A percentile compares a stretch with the other conserved stretches of the same genome.
phyloP scores from a whole-genome alignment of 2,113 vertebrate species.

The Tachysurus fulvidraco region DNA sequence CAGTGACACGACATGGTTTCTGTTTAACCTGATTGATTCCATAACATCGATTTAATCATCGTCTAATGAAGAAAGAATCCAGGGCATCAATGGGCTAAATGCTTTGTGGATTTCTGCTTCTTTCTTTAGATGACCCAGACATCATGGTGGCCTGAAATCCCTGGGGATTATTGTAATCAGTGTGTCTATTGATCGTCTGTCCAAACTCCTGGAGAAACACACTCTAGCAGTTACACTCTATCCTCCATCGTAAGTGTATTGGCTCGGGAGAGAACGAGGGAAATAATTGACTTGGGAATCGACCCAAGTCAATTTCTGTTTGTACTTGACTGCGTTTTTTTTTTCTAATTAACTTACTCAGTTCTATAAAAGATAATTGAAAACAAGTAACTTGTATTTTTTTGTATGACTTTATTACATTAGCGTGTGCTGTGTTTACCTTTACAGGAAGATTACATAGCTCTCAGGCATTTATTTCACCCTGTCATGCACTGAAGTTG shows the following conservation, averaged over 20 bases:
- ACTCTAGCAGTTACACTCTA: not conserved
- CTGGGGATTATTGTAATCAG: slow-evolving; percentile 31
- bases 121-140: not conserved
- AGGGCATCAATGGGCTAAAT: not conserved
- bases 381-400: not conserved
- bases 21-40: not conserved
- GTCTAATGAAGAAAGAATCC: not conserved
- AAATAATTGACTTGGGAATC: slow-evolving; percentile 5
- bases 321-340: not conserved
- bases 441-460: not conserved
- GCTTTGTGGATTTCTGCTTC: not conserved
- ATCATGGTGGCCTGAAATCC: slow-evolving; percentile 8
- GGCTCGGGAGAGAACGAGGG: not conserved
- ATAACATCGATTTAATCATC: not conserved
- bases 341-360: not conserved
- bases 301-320: not conserved
- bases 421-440: not conserved
- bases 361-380: not conserved
- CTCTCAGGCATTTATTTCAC: not conserved
- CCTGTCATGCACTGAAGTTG: not conserved
- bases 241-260: not conserved
- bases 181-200: slow-evolving; percentile 29
- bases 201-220: slow-evolving; percentile 16
- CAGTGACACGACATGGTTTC: not conserved
- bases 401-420: not conserved